Conservation (phyloP, 1,140 invertebrate genomes). For the Archivesica marissinica region DNA sequence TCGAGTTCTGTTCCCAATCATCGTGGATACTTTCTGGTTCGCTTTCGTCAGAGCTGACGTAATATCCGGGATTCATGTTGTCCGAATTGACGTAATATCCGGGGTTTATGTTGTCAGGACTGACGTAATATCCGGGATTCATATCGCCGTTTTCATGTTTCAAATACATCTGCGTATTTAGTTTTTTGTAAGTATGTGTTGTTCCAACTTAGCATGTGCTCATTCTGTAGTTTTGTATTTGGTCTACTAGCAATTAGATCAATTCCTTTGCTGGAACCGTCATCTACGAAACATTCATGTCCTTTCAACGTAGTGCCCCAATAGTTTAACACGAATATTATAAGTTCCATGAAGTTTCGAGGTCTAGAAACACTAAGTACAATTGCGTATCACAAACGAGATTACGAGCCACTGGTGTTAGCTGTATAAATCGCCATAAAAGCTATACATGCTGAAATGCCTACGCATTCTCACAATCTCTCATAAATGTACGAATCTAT, state of each 20-base stretch:
- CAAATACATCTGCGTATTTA: conserved; percentile 9
- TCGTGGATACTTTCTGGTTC: conserved; percentile 39
- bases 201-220: neutral
- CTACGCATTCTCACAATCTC: no score
- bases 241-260: neutral
- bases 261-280: neutral
- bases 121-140: conserved; percentile 56
- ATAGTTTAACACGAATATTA: neutral
- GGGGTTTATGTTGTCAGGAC: conserved; percentile 5
- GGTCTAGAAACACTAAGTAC: no score
- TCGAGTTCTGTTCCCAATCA: conserved; percentile 1
- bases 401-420: no score
- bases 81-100: conserved; percentile 53
- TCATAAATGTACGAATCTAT: no score
- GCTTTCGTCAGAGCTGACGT: conserved; percentile 53
- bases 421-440: no score
- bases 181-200: neutral
- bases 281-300: neutral
- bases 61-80: conserved; percentile 48
- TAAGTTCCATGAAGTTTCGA: no score
- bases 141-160: conserved; percentile 40
- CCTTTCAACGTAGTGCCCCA: neutral
- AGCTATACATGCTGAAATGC: no score
- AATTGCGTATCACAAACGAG: no score
- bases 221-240: neutral